Evolutionary conservation across 1,140 invertebrate genomes (phyloP).

Genomic region (Apis florea): DNA sequence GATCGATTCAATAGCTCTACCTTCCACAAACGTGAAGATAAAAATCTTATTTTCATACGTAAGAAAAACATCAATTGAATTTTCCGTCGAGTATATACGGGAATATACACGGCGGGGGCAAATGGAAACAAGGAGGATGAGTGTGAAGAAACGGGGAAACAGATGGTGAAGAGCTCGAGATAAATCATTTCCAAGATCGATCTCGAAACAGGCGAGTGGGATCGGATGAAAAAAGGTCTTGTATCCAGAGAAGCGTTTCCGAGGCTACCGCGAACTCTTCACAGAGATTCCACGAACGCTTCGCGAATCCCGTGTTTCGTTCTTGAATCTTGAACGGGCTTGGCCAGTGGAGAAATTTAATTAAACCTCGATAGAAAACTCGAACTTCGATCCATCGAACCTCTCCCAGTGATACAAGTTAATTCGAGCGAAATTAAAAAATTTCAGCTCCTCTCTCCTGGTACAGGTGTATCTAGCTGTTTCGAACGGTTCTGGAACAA

Average conservation of each 20-base stretch:
- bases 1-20: too few species aligned
- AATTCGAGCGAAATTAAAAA: conserved; percentile 25
- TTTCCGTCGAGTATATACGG: too few species aligned
- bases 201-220: conserved; percentile 38
- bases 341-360: conserved; percentile 7
- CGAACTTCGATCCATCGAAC: neutral
- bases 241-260: conserved; percentile 2
- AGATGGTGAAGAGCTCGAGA: conserved; percentile 30
- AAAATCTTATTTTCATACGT: conserved; percentile 3
- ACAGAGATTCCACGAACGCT: conserved; percentile 10
- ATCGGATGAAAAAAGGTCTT: conserved; percentile 44
- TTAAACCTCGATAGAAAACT: conserved; percentile 27
- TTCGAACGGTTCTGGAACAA: neutral
- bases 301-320: neutral
- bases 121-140: conserved; percentile 13
- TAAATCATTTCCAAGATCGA: conserved; percentile 58
- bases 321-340: conserved; percentile 6
- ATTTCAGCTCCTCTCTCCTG: neutral
- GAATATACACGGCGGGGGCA: neutral
- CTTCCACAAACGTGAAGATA: neutral
- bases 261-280: conserved; percentile 24
- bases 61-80: neutral
- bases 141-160: conserved; percentile 24
- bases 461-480: too few species aligned
- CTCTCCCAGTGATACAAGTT: neutral